Evolutionary conservation across 2,113 vertebrate genomes (phyloP).

Genomic region (Heterocephalus glaber): DNA sequence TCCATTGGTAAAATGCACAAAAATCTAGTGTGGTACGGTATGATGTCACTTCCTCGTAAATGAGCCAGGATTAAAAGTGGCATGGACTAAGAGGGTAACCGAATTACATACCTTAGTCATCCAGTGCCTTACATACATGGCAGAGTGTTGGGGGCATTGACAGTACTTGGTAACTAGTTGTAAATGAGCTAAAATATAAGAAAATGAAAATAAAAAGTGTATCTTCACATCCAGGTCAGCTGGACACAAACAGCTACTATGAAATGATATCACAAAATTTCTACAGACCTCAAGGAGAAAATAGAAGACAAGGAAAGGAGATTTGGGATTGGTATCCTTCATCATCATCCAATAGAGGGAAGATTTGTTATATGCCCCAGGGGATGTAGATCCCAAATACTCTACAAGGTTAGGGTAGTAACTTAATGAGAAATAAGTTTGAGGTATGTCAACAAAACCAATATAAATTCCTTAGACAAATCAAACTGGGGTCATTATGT

Average conservation of each 20-base stretch:
- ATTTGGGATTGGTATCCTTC: neutral
- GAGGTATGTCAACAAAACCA: neutral
- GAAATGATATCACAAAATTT: neutral
- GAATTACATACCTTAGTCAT: neutral
- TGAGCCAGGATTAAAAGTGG: neutral
- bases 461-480: neutral
- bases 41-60: neutral
- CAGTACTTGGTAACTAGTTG: neutral
- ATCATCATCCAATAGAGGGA: neutral
- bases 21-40: neutral
- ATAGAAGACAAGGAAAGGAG: neutral
- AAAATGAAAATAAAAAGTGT: neutral
- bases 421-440: neutral
- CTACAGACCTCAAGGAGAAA: neutral
- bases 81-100: neutral
- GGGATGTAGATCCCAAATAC: neutral
- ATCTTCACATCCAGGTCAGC: neutral
- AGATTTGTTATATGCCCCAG: neutral
- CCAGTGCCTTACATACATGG: neutral
- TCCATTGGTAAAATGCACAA: neutral
- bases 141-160: accelerated
- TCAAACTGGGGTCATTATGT: neutral
- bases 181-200: neutral
- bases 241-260: accelerated
- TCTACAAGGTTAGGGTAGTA: neutral